A percentile compares a stretch with the other conserved stretches of the same genome.
phyloP scores from a whole-genome alignment of 2,888 invertebrate genomes.

The Apamea anceps region DNA sequence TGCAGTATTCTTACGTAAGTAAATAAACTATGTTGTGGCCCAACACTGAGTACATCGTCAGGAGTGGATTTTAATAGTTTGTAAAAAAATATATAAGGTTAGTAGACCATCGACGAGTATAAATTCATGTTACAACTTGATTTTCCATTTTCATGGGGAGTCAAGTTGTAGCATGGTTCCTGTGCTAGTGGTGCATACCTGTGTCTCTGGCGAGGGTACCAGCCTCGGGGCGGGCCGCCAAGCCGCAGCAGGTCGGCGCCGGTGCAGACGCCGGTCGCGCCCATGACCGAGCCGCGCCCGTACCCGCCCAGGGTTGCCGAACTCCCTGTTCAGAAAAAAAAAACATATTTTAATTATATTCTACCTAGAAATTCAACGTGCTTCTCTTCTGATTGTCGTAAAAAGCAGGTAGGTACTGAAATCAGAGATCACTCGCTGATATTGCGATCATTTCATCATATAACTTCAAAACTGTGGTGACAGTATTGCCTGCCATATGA shows the following conservation, averaged over 20 bases:
- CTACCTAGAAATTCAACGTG: not conserved
- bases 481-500: not conserved
- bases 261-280: conserved; percentile 87
- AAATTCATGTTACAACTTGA: not conserved
- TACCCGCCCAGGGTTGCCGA: conserved; percentile 89
- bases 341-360: not conserved
- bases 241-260: conserved; percentile 95
- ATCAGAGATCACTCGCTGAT: not conserved
- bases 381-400: not conserved
- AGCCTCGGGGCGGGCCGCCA: conserved; percentile 95
- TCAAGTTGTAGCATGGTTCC: not conserved
- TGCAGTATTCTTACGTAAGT: conserved; percentile 1
- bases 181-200: conserved; percentile 75
- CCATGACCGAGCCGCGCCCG: conserved; percentile 88
- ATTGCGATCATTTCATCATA: not conserved
- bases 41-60: not conserved
- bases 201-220: conserved; percentile 94
- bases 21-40: not conserved
- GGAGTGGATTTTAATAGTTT: not conserved
- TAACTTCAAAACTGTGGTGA: not conserved
- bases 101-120: not conserved
- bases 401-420: not conserved
- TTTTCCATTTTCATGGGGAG: not conserved
- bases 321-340: conserved; percentile 78
- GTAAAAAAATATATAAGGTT: not conserved